Conservation (phyloP, 2,113 vertebrate genomes). For the Narcine bancroftii region DNA sequence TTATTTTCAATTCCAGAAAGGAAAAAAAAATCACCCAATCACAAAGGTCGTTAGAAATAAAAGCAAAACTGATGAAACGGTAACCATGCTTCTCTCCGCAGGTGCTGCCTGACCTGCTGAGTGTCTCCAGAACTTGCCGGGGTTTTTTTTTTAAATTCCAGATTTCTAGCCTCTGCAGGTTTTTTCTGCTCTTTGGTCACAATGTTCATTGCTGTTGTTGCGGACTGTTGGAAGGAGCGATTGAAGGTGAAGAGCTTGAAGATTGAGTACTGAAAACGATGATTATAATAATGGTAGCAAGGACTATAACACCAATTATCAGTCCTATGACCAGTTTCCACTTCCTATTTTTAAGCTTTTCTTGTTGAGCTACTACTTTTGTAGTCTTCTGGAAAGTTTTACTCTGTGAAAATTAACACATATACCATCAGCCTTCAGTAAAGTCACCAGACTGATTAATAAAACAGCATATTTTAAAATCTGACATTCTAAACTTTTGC, state of each 20-base stretch:
- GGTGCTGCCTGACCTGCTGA: too few relatives aligned
- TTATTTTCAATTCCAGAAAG: neutral
- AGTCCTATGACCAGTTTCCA: constrained; percentile 44
- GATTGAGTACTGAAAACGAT: neutral
- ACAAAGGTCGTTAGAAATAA: neutral
- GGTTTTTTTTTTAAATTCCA: too few relatives aligned
- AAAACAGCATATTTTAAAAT: neutral
- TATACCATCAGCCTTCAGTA: too few relatives aligned
- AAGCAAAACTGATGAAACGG: too few relatives aligned
- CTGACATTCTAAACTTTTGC: too few relatives aligned
- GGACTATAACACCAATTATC: constrained; percentile 22
- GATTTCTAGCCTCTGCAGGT: too few relatives aligned
- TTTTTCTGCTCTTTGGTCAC: too few relatives aligned
- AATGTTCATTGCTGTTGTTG: neutral
- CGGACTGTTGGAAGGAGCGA: too few relatives aligned
- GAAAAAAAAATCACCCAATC: neutral
- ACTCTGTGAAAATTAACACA: constrained; percentile 43
- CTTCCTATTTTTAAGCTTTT: constrained; percentile 46
- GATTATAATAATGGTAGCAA: constrained; percentile 44
- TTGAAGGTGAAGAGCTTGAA: neutral
- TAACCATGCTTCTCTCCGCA: too few relatives aligned
- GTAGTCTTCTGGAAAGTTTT: constrained; percentile 50
- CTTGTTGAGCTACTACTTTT: constrained; percentile 44
- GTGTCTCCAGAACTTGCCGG: too few relatives aligned
- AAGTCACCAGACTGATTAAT: neutral